Evolutionary conservation across 1,140 invertebrate genomes (phyloP).

Genomic region (Bombus cullumanus): DNA sequence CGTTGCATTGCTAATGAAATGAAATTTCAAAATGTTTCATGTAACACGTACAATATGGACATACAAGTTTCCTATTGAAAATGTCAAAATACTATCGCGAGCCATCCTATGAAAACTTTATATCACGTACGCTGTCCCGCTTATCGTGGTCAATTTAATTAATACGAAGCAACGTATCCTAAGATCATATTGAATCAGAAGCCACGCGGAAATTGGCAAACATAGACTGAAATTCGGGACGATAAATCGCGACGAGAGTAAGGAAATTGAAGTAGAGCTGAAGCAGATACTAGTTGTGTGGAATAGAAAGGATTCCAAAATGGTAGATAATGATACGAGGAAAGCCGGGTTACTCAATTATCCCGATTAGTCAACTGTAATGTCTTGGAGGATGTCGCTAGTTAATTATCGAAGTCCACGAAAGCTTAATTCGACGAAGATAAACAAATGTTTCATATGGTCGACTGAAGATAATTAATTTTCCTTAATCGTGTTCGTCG

Average conservation of each 20-base stretch:
- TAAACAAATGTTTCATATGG: not conserved
- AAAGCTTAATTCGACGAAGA: not conserved
- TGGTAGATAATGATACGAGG: not conserved
- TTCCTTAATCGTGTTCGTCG: not conserved
- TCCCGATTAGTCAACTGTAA: not conserved
- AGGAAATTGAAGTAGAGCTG: not conserved
- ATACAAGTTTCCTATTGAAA: too few relatives aligned
- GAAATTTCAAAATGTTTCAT: too few relatives aligned
- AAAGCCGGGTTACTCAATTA: not conserved
- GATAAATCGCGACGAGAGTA: not conserved
- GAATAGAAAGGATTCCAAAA: too few relatives aligned
- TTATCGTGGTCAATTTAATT: not conserved
- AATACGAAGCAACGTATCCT: not conserved
- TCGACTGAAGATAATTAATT: slow-evolving; percentile 5
- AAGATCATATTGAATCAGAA: not conserved
- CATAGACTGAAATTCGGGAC: not conserved
- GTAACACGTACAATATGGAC: too few relatives aligned
- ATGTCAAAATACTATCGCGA: too few relatives aligned
- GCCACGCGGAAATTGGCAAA: not conserved
- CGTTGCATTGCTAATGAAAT: too few relatives aligned
- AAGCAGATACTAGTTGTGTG: not conserved
- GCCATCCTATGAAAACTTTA: too few relatives aligned
- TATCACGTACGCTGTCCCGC: too few relatives aligned
- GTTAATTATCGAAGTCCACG: not conserved
- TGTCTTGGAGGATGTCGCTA: too few relatives aligned